phyloP scores from a whole-genome alignment of 1,140 invertebrate species.

The Drosophila paulistorum region DNA sequence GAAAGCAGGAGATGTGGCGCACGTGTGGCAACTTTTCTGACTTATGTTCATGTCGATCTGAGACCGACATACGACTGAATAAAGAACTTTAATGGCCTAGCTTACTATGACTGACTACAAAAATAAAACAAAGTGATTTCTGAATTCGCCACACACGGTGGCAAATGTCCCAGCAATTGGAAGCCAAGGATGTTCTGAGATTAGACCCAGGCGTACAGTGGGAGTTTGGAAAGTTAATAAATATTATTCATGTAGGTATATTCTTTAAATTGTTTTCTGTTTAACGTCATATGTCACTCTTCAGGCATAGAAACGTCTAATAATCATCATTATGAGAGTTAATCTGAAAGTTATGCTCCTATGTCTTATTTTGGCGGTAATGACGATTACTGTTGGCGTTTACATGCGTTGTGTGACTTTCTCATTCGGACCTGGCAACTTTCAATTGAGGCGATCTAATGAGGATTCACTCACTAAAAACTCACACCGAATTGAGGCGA shows the following conservation, averaged over 20 bases:
- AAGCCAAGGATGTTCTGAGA: background rate
- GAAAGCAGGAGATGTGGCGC: background rate
- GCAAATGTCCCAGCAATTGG: background rate
- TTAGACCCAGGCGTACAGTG: background rate
- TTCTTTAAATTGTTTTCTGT: background rate
- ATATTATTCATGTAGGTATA: constrained; percentile 5
- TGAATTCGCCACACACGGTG: background rate
- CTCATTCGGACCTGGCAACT: constrained; percentile 61
- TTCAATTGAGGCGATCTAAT: constrained; percentile 57
- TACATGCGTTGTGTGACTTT: constrained; percentile 85
- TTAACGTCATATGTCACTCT: background rate
- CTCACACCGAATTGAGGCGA: constrained; percentile 4
- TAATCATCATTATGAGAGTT: constrained; percentile 84
- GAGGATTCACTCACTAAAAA: constrained; percentile 30
- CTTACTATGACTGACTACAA: background rate
- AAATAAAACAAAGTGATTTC: background rate
- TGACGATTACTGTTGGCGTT: constrained; percentile 84
- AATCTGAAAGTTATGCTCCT: constrained; percentile 85
- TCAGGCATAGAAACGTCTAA: constrained; percentile 68
- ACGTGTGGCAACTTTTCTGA: too few species aligned
- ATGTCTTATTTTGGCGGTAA: constrained; percentile 83
- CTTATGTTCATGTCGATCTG: background rate
- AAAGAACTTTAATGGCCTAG: too few species aligned
- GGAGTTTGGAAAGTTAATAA: background rate
- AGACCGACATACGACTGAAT: background rate